Evolutionary conservation across 2,113 vertebrate species (phyloP), one percentile per base, ranked within the genome.

Genomic region (Triplophysa tibetana): DNA sequence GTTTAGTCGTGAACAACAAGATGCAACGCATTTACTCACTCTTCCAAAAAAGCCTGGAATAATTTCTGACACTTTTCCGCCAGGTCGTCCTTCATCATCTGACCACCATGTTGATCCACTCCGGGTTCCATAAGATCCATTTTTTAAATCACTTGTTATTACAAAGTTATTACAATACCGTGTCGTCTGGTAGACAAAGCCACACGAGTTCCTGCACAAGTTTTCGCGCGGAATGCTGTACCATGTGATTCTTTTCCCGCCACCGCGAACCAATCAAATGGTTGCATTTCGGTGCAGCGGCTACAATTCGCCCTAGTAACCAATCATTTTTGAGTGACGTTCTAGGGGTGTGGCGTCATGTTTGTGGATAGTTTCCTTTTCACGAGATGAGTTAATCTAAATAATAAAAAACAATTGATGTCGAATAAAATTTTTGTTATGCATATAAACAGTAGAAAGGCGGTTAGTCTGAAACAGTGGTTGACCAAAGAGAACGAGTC

Each of bases 1-100:
- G 13, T 3, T 50, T 14, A 16, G 14, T 50, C 3, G 12, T 17
- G 13, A 78, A 63, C 73, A 83, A 81, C 5, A 83, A 72, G 24
- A 11, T n/a, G 50, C 0, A 14, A 14, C 21, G 24, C 61, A 29
- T 14, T 0, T 17, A 96, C 98, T 98, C 87, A 99, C 98, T 98
- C 96, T 77, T 99, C 98, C n/a, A 99, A 84, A 86, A 99, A 99
- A 83, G 96, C 96, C 89, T 97, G 95, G 87, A 99, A 98, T 24
- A 99, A 90, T 85, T 99, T 99, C 91, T 99, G 98, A 76, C 98
- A 99, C 85, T 99, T 99, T 84, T 98, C 98, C 0, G 97, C 95
- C 90, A 99, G 90, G 74, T 99, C 97, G 84, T 99, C 98, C 19
- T 96, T 98, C 67, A 97, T 88, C 70, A 88, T 91, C 77, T 91